phyloP scores from a whole-genome alignment of 2,797 vertebrate genomes.

The Melanotaenia trifasciata region DNA sequence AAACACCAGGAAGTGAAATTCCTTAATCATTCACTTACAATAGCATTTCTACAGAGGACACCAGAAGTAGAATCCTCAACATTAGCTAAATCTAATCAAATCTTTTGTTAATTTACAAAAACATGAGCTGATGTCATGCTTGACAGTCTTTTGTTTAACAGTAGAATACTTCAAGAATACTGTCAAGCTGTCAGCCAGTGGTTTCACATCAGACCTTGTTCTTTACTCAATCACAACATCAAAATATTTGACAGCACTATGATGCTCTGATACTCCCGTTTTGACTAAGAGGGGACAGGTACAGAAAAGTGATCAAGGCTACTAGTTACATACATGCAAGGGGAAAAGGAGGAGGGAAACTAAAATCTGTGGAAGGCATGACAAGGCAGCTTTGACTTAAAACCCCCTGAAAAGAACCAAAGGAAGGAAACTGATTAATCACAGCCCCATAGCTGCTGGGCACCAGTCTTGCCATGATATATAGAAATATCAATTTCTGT shows the following conservation, averaged over 20 bases:
- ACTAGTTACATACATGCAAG: slow-evolving; percentile 27
- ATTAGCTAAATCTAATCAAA: background rate
- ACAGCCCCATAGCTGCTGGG: slow-evolving; percentile 14
- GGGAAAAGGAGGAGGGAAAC: slow-evolving; percentile 15
- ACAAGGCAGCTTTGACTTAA: slow-evolving; percentile 28
- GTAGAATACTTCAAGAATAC: background rate
- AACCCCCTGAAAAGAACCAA: slow-evolving; percentile 6
- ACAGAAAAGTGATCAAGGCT: slow-evolving; percentile 20
- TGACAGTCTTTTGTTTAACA: background rate
- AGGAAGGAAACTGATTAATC: slow-evolving; percentile 21
- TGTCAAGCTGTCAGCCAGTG: background rate
- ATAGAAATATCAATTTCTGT: background rate
- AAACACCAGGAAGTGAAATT: background rate
- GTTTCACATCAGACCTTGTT: background rate
- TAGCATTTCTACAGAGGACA: background rate
- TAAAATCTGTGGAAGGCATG: slow-evolving; percentile 32
- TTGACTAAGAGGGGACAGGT: background rate
- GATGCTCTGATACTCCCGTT: slow-evolving; percentile 8
- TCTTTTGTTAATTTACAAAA: background rate
- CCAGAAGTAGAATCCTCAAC: fast-evolving
- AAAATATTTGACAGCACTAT: slow-evolving; percentile 16
- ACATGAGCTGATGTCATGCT: background rate
- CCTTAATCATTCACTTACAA: background rate
- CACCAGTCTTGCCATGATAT: background rate
- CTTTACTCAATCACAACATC: background rate